phyloP scores from a whole-genome alignment of 1,140 invertebrate species.

The Lordiphosa clarofinis region DNA sequence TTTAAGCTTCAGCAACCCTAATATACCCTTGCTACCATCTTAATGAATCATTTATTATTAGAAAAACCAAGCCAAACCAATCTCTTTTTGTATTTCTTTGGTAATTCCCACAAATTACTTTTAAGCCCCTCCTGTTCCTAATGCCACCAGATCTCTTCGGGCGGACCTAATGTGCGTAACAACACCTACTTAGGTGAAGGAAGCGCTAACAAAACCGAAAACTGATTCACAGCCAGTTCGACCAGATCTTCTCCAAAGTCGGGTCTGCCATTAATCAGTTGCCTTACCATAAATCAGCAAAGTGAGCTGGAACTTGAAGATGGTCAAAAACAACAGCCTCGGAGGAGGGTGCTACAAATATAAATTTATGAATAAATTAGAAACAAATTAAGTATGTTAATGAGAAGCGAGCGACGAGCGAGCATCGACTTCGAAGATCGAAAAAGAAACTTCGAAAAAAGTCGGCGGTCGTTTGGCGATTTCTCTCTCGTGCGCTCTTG shows the following conservation, averaged over 20 bases:
- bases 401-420: slow-evolving; percentile 34
- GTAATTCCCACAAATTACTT: slow-evolving; percentile 61
- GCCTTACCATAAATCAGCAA: slow-evolving; percentile 59
- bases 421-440: slow-evolving; percentile 16
- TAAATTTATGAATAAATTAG: slow-evolving; percentile 78
- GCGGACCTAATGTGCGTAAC: slow-evolving; percentile 64
- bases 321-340: slow-evolving; percentile 31
- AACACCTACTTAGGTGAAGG: slow-evolving; percentile 56
- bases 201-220: slow-evolving; percentile 29
- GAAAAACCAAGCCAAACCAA: neutral
- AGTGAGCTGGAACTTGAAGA: slow-evolving; percentile 13
- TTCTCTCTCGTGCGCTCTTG: slow-evolving; percentile 17
- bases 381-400: slow-evolving; percentile 77
- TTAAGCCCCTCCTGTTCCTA: slow-evolving; percentile 36
- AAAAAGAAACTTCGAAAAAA: slow-evolving; percentile 7
- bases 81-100: slow-evolving; percentile 15
- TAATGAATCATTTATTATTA: neutral
- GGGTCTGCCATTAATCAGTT: slow-evolving; percentile 68
- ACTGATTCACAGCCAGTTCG: slow-evolving; percentile 60
- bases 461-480: slow-evolving; percentile 41
- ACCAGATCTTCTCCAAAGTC: slow-evolving; percentile 23
- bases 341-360: slow-evolving; percentile 67
- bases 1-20: too few relatives aligned
- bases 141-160: slow-evolving; percentile 21
- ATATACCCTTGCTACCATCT: too few relatives aligned